Evolutionary conservation across 2,888 invertebrate species (phyloP), one percentile per base, ranked within the genome.

Genomic region (Sinhomidia bicolor): DNA sequence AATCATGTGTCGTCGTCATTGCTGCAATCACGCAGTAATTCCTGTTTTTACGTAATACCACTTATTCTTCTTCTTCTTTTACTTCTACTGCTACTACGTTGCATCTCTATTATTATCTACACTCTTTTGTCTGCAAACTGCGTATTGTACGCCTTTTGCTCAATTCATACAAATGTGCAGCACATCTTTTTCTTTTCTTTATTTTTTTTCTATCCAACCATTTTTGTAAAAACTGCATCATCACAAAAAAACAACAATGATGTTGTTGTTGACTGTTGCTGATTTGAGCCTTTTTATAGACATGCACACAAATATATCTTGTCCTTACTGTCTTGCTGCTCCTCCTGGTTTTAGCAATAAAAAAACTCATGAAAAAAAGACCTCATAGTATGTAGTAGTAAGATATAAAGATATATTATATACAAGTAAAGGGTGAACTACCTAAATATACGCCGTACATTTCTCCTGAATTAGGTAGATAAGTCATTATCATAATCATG

Each of bases 371-470:
- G 23, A 41, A 41, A 71, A 68, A n/a, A n/a, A n/a, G 44, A 47
- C 23, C 44, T 17, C 44, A 36, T 26, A 44, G 32, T 2, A 14
- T 32, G 17, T 12, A n/a, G n/a, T n/a, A n/a, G n/a, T n/a, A n/a
- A n/a, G n/a, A n/a, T n/a, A n/a, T n/a, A n/a, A n/a, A n/a, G n/a
- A n/a, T n/a, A n/a, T n/a, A n/a, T 5, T 62, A 26, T 7, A 20
- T 10, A 71, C 12, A 32, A 62, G 62, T 14, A 32, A 62, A n/a
- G 32, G 29, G 62, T 32, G 62, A 62, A 65, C 14, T 79, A 44
- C 85, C 85, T 85, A 85, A 85, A 85, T 85, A 79, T 76, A 79
- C 85, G 85, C 54, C 65, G 85, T 54, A 68, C 17, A 17, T 79
- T 60, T 79, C 68, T 36, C 79, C 74, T 17, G 57, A 74, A 23